Conservation (phyloP, 2,797 vertebrate genomes). For the Sebastes hubbsi region DNA sequence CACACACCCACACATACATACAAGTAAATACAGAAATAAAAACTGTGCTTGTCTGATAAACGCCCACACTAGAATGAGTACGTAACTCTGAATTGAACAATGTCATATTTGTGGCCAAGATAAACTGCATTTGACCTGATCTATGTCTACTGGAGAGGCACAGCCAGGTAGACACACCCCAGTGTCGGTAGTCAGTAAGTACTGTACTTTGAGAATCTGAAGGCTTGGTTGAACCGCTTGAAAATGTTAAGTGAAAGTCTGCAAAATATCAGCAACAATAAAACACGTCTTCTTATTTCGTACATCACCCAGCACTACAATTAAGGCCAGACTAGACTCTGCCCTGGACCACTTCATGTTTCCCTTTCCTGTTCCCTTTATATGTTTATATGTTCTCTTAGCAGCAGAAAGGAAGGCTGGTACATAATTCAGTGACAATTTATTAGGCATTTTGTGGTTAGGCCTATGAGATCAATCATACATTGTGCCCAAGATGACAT, state of each 20-base stretch:
- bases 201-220: not conserved
- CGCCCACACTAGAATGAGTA: not conserved
- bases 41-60: not conserved
- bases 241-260: not conserved
- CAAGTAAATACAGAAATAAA: not conserved
- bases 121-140: not conserved
- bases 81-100: not conserved
- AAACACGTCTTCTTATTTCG: not conserved
- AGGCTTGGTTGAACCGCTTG: not conserved
- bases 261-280: not conserved
- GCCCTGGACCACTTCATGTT: not conserved
- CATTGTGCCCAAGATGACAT: slow-evolving; percentile 47
- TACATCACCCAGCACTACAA: not conserved
- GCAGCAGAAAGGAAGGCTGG: not conserved
- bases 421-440: slow-evolving; percentile 40
- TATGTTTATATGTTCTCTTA: not conserved
- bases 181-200: not conserved
- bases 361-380: not conserved
- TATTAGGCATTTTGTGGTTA: slow-evolving; percentile 67
- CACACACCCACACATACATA: not conserved
- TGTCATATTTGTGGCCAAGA: not conserved
- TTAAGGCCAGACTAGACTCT: not conserved
- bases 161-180: not conserved
- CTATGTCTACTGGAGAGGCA: not conserved
- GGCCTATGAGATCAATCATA: slow-evolving; percentile 57